phyloP scores from a whole-genome alignment of 2,888 invertebrate genomes.

The Bellardia bayeri region DNA sequence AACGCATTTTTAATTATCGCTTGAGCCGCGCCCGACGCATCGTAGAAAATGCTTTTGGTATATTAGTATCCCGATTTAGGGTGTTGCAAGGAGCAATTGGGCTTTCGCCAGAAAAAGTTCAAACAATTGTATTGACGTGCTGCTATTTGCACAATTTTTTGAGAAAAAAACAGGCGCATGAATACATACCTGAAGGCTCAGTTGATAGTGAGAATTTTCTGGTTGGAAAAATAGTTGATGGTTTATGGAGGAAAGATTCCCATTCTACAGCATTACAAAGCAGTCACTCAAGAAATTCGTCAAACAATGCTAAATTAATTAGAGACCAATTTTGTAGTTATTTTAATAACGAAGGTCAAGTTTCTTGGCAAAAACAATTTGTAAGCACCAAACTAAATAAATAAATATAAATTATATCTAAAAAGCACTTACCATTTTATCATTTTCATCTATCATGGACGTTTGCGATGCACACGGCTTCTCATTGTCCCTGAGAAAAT shows the following conservation, averaged over 20 bases:
- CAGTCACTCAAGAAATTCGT: constrained; percentile 37
- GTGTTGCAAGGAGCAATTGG: constrained; percentile 74
- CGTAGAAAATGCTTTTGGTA: constrained; percentile 3
- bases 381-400: constrained; percentile 24
- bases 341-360: constrained; percentile 63
- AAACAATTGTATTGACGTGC: constrained; percentile 68
- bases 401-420: no score
- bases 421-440: no score
- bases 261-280: constrained; percentile 51
- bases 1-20: constrained; percentile 69
- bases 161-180: constrained; percentile 33
- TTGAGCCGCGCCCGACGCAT: constrained; percentile 61
- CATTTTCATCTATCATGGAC: no score
- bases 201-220: not conserved
- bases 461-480: no score
- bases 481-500: no score
- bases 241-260: constrained; percentile 17
- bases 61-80: constrained; percentile 74
- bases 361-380: constrained; percentile 59
- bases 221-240: no score
- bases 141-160: constrained; percentile 74
- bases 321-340: constrained; percentile 59
- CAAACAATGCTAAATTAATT: constrained; percentile 51
- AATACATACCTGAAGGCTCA: constrained; percentile 66
- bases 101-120: not conserved